Evolutionary conservation across 2,113 vertebrate species (phyloP), one percentile per base, ranked within the genome.

Genomic region (Cynoglossus semilaevis): DNA sequence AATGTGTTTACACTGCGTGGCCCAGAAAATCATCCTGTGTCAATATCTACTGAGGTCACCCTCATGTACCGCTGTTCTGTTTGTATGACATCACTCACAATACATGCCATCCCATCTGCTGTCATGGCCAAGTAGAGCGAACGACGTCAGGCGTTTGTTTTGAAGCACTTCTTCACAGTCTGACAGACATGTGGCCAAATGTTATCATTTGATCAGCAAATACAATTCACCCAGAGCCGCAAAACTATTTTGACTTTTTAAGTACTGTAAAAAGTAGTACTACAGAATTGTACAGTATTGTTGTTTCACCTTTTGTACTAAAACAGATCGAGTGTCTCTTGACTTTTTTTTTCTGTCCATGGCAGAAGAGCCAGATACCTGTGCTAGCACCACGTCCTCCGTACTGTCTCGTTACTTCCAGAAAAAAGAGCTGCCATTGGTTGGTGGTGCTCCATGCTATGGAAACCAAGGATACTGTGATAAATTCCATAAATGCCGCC

Each of bases 391-490:
- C 36, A 72, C 82, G 18, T 91, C 91, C 34, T 83, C 85, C 0
- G 80, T 87, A 1, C 72, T 91, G 54, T 69, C 67, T 7, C 37
- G 12, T 3, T 68, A 82, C 51, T 93, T 91, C 78, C 82, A 86
- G 4, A 84, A 62, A 14, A 85, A 75, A 7, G 17, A 42, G 0
- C 29, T 93, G 58, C 60, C 81, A 0, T 70, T 91, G 29, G 63
- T 85, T 0, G 67, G 89, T 0, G 92, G 91, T 0, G 72, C 91
- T 0, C 89, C 90, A 0, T 93, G 93, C 63, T 80, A 70, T 1
- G 60, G 59, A 19, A 90, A 83, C 67, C 81, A 48, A 19, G 91
- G 89, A n/a, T 92, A 90, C 77, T 92, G 92, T 1, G 92, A 92
- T 70, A 89, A 85, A 56, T 90, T 94, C 53, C 80, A 89, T 0